Conservation (phyloP, 2,113 vertebrate genomes). For the Alexandromys fortis region DNA sequence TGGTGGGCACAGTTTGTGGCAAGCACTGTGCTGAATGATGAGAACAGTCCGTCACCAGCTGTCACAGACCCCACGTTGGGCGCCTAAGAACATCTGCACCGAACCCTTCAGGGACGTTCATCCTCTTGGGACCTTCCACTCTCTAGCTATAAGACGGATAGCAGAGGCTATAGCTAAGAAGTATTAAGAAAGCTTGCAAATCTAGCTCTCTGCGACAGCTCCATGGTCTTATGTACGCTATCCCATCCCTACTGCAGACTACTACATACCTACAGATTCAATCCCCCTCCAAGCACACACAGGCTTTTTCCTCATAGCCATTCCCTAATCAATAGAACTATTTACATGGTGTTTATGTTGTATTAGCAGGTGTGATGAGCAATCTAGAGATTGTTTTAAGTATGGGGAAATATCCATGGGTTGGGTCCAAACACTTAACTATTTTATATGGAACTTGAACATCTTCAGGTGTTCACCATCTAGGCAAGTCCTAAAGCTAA, state of each 20-base stretch:
- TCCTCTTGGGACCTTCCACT: background rate
- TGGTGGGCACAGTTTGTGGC: background rate
- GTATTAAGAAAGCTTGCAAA: background rate
- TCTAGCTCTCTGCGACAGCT: background rate
- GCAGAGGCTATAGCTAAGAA: background rate
- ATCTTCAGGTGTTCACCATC: background rate
- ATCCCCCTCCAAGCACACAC: background rate
- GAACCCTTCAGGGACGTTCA: background rate
- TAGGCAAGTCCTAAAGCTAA: too few relatives aligned
- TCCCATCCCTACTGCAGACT: too few relatives aligned
- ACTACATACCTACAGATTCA: background rate
- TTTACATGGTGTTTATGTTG: background rate
- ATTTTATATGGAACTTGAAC: background rate
- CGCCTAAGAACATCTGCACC: background rate
- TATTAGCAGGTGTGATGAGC: background rate
- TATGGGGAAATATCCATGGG: too few relatives aligned
- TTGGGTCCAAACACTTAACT: background rate
- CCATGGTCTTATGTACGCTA: too few relatives aligned
- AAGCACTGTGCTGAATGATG: accelerated
- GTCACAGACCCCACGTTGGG: too few relatives aligned
- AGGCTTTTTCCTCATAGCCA: background rate
- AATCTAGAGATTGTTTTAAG: background rate
- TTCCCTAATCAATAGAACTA: background rate
- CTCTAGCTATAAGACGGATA: background rate
- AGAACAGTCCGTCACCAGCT: accelerated